Base-by-base conservation (phyloP, 2,113 vertebrate genomes). In the Hippocampus abdominalis region DNA sequence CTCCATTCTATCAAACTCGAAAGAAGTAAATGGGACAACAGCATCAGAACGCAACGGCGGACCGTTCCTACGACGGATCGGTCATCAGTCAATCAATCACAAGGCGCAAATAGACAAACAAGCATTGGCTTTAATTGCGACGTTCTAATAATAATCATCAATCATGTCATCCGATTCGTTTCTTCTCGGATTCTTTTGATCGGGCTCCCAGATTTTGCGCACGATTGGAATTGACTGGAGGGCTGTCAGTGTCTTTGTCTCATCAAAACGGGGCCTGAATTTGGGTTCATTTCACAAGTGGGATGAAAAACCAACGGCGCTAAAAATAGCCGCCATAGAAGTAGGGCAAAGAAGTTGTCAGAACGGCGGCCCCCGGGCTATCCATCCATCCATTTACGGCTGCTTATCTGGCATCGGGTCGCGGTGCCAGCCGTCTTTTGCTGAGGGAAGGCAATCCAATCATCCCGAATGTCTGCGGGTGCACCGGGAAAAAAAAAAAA, bases 311-410 rank as follows among this genome's bases (percentile, higher is more conserved):
- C 15, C 27, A 9, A 7, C 8, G 15, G 27, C 15, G 12, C 57
- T 60, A 60, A 60, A 60, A 32, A 60, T 60, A 60, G 27, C 29
- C 8, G 15, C 32, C 7, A 32, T 60, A 20, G 27, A 60, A 60
- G 27, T 60, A 32, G 57, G 57, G 57, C 57, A 32, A 60, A 60
- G 27, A 32, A 32, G 57, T 60, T 60, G 57, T 60, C 57, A 60
- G 27, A 60, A 18, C 32, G 10, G 54, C 32, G 15, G 15, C 57
- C 57, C 32, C 57, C 27, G 13, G 57, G 57, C 57, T 32, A 60
- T 60, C 57, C 57, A 60, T 60, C 57, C 57, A 32, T 60, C 57
- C 57, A 60, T 60, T 60, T 32, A 57, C 57, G 57, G 27, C 57
- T 32, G 57, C 25, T 60, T 32, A 60, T 60, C 57, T 60, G 57